phyloP scores from a whole-genome alignment of 2,888 invertebrate species.

The Hoplodrina ambigua region DNA sequence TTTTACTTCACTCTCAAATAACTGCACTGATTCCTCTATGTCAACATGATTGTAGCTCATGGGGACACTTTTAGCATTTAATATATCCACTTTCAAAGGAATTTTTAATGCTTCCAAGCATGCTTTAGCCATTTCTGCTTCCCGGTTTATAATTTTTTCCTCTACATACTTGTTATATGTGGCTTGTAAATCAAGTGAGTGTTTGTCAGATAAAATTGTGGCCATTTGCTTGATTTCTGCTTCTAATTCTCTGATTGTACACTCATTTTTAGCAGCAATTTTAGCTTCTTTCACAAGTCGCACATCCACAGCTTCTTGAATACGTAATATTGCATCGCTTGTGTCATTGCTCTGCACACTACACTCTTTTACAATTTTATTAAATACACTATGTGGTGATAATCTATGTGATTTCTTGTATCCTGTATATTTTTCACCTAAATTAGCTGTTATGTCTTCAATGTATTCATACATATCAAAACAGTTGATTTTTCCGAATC shows the following conservation, averaged over 20 bases:
- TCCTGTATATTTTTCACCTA: slow-evolving; percentile 87
- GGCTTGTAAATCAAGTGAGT: slow-evolving; percentile 76
- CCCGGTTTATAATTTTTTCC: slow-evolving; percentile 76
- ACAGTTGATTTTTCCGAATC: slow-evolving; percentile 91
- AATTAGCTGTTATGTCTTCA: slow-evolving; percentile 89
- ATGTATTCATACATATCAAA: slow-evolving; percentile 89
- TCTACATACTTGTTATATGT: slow-evolving; percentile 77
- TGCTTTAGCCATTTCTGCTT: slow-evolving; percentile 84
- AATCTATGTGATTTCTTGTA: slow-evolving; percentile 82
- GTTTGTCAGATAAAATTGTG: slow-evolving; percentile 82
- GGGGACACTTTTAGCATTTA: slow-evolving; percentile 76
- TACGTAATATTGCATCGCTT: slow-evolving; percentile 83
- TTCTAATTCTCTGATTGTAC: slow-evolving; percentile 82
- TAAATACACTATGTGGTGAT: slow-evolving; percentile 82
- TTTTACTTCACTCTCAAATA: slow-evolving; percentile 71
- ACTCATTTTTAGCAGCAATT: slow-evolving; percentile 84
- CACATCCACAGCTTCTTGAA: slow-evolving; percentile 84
- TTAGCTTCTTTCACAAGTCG: slow-evolving; percentile 83
- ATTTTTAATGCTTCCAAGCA: slow-evolving; percentile 82
- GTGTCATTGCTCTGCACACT: slow-evolving; percentile 81
- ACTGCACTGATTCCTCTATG: slow-evolving; percentile 69
- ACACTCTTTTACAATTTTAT: slow-evolving; percentile 83
- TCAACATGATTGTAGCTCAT: slow-evolving; percentile 73
- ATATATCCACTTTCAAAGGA: slow-evolving; percentile 76
- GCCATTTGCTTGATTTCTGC: slow-evolving; percentile 87